Evolutionary conservation across 1,140 invertebrate genomes (phyloP), one percentile per base, ranked within the genome.

Genomic region (Dinothrombium tinctorium): DNA sequence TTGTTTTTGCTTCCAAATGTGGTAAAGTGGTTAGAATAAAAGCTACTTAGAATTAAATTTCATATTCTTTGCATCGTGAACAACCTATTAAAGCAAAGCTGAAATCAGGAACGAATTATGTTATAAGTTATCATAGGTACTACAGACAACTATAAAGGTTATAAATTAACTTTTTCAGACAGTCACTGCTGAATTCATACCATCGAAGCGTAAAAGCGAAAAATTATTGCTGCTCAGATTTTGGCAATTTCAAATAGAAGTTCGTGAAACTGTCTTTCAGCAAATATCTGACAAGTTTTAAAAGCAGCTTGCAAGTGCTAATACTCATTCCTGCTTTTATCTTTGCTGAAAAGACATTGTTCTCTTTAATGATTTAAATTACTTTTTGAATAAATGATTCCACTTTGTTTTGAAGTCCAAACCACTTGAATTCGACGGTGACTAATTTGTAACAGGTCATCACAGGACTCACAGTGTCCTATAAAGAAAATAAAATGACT

Each of bases 401-500:
- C 51, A 96, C 75, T 57, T 77, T 74, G 47, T 67, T 78, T 66
- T 96, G 90, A 19, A 99, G 62, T 25, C 90, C 92, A 56, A 92
- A 95, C 92, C 92, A 98, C 66, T 95, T 96, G 64, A 99, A 99
- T 62, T 96, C 81, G 44, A 81, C 78, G 36, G 83, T 87, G 39
- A 98, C 90, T 44, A 98, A 63, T 63, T 98, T 98, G 60, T 99
- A 99, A 58, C 82, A 89, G 17, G 86, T 94, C 90, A 98, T 98
- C 22, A 92, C 78, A 14, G 90, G 90, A 35, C 74, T 61, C 6
- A 74, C 58, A 42, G 54, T 53, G 21, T 58, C 50, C 55, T 62
- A 41, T 5, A 39, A 41, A 47, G 45, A 12, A 33, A 47, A 44
- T 20, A 47, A 8, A 41, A 31, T 7, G 14, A 17, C 17, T 9